Percentiles rank a stretch among this genome's conserved stretches.
These are phyloP conservation scores for Aphelinus atriplicis DNA, from an alignment of 1,140 invertebrate genomes.

Conservation along the genomic window DNA sequence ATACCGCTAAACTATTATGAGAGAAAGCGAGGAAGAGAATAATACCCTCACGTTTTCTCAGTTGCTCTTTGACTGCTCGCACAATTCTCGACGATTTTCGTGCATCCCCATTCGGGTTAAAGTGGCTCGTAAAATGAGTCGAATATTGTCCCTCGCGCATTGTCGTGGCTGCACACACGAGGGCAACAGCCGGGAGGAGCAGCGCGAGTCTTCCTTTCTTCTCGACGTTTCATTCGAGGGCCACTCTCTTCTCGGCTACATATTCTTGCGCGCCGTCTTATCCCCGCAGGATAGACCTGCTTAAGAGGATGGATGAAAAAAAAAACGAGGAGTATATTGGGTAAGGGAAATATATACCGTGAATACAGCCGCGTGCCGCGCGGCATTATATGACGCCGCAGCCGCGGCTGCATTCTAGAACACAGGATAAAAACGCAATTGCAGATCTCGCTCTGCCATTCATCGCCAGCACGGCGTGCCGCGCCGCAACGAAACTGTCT, in stretches of 20 bases:
- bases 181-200: too few species aligned
- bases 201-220: too few species aligned
- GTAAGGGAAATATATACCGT: not conserved
- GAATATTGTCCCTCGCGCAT: not conserved
- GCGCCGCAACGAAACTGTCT: not conserved
- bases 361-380: not conserved
- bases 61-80: too few species aligned
- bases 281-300: slow-evolving; percentile 8
- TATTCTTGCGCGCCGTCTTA: slow-evolving; percentile 1
- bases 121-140: not conserved
- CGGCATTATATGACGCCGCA: slow-evolving; percentile 6
- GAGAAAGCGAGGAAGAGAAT: too few species aligned
- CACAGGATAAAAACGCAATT: slow-evolving; percentile 30
- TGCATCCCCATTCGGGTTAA: not conserved
- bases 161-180: too few species aligned
- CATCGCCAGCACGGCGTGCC: too few species aligned
- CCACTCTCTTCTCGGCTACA: not conserved
- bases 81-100: not conserved
- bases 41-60: too few species aligned
- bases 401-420: not conserved
- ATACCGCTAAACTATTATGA: too few species aligned
- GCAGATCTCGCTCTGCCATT: slow-evolving; percentile 2
- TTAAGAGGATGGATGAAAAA: slow-evolving; percentile 18
- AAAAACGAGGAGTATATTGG: not conserved
- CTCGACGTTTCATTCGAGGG: not conserved